phyloP scores from a whole-genome alignment of 2,888 invertebrate genomes.

The Sepiola atlantica region DNA sequence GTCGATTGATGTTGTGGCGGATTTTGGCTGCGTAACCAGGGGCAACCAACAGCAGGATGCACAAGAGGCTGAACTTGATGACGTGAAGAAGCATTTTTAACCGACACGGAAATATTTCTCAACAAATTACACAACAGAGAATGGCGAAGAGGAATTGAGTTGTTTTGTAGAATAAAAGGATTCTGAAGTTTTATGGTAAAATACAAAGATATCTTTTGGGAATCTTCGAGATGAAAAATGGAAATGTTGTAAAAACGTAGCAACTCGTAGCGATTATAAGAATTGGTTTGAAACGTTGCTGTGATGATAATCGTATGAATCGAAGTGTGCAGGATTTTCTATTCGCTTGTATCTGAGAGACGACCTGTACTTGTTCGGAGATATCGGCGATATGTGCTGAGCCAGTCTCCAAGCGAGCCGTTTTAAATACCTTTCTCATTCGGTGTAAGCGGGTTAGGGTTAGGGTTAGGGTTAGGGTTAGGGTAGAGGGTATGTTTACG shows the following conservation, averaged over 20 bases:
- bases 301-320: neutral
- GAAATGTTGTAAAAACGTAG: neutral
- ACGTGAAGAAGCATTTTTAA: neutral
- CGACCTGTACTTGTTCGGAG: neutral
- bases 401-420: neutral
- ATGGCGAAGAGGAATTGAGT: neutral
- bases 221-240: neutral
- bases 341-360: neutral
- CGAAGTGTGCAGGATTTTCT: neutral
- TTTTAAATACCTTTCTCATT: neutral
- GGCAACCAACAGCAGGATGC: neutral
- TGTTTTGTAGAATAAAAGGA: neutral
- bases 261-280: neutral
- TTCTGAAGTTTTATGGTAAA: neutral
- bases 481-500: too few species aligned
- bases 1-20: neutral
- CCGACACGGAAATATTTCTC: neutral
- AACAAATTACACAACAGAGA: neutral
- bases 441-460: neutral
- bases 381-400: neutral
- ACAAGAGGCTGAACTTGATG: neutral
- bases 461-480: neutral
- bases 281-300: neutral
- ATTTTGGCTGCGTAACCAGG: neutral
- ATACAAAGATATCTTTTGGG: neutral